These are phyloP conservation scores for Onthophagus taurus DNA, from an alignment of 1,140 invertebrate species.

Conservation along the genomic window DNA sequence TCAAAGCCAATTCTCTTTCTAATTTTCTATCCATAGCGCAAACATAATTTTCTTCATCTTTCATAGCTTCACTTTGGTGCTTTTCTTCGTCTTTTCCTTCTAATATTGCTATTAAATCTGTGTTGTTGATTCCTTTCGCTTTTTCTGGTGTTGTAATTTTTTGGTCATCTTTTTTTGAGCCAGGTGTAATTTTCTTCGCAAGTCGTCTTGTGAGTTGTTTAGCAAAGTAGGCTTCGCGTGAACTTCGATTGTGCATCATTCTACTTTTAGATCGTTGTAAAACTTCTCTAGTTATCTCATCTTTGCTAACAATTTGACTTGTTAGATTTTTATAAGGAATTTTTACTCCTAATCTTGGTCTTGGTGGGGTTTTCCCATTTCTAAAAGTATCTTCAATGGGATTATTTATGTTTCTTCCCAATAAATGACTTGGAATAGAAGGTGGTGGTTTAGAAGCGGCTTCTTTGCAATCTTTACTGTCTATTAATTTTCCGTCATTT, in stretches of 20 bases:
- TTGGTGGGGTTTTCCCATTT: conserved; percentile 27
- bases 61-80: conserved; percentile 8
- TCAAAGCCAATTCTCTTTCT: conserved; percentile 32
- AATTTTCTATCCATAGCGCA: not conserved
- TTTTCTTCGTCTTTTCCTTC: conserved; percentile 30
- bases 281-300: conserved; percentile 42
- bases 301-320: conserved; percentile 41
- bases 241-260: conserved; percentile 18
- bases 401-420: conserved; percentile 9
- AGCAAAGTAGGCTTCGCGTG: conserved; percentile 29
- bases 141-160: conserved; percentile 4
- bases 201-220: conserved; percentile 33
- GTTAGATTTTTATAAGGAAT: conserved; percentile 40
- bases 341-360: conserved; percentile 39
- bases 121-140: conserved; percentile 22
- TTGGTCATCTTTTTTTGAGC: conserved; percentile 3
- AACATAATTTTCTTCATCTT: conserved; percentile 3
- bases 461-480: not conserved
- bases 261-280: conserved; percentile 33
- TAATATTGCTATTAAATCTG: conserved; percentile 35
- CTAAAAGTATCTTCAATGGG: conserved; percentile 9
- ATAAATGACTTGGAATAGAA: conserved; percentile 9
- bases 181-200: conserved; percentile 30
- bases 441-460: not conserved
- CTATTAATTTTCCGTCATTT: not conserved